A percentile compares a stretch with the other conserved stretches of the same genome.
Conservation (phyloP, 2,113 vertebrate genomes). For the Gasterosteus aculeatus region DNA sequence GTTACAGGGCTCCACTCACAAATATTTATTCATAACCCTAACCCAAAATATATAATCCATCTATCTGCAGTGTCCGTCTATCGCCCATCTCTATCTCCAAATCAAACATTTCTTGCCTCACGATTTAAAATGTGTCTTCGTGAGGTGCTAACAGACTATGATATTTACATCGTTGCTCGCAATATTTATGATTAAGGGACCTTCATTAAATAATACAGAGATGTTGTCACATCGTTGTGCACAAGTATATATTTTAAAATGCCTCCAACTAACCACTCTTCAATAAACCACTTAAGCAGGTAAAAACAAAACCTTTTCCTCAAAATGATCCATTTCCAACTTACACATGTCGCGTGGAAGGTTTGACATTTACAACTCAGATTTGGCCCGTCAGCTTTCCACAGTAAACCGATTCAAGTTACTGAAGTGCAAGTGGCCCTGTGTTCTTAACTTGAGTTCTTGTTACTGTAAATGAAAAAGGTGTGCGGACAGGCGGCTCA, state of each 20-base stretch:
- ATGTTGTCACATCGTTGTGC: not conserved
- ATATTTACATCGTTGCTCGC: not conserved
- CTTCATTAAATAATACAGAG: not conserved
- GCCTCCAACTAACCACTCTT: not conserved
- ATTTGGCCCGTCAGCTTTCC: slow-evolving; percentile 25
- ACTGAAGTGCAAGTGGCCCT: slow-evolving; percentile 33
- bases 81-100: not conserved
- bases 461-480: slow-evolving; percentile 18
- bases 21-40: not conserved
- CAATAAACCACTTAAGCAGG: not conserved
- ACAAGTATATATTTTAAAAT: not conserved
- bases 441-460: slow-evolving; percentile 22
- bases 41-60: no score
- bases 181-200: not conserved
- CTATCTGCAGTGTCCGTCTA: no score
- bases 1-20: not conserved
- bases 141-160: not conserved
- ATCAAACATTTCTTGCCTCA: not conserved
- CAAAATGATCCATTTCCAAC: slow-evolving; percentile 18
- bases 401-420: slow-evolving; percentile 37
- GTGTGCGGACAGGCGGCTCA: slow-evolving; percentile 10
- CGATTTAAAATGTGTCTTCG: not conserved
- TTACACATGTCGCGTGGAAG: slow-evolving; percentile 31
- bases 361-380: slow-evolving; percentile 36
- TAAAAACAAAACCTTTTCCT: slow-evolving; percentile 18